Evolutionary conservation across 2,797 vertebrate species (phyloP).

Genomic region (Monodelphis domestica): DNA sequence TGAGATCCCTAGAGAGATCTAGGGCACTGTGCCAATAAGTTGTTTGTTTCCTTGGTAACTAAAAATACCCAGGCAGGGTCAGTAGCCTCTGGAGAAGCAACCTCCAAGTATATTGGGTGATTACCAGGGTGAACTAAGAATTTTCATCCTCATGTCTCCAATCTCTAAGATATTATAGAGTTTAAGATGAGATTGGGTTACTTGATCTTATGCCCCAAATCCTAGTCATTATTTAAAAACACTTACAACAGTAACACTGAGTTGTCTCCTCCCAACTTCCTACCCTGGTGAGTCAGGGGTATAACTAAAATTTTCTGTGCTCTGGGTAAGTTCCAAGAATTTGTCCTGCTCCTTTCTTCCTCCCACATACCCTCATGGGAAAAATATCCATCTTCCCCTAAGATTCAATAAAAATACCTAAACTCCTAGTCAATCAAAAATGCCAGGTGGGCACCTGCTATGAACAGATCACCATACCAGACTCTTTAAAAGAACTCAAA

Average conservation of each 20-base stretch:
- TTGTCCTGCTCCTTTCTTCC: not conserved
- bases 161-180: not conserved
- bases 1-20: not conserved
- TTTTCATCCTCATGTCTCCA: too few species aligned
- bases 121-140: rapidly evolving
- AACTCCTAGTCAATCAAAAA: not conserved
- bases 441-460: rapidly evolving
- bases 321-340: not conserved
- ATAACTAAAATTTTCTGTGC: not conserved
- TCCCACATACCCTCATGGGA: not conserved
- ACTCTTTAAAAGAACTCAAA: not conserved
- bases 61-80: not conserved
- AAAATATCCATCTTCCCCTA: not conserved
- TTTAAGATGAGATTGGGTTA: not conserved
- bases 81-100: not conserved
- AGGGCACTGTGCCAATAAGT: not conserved
- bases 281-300: not conserved
- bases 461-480: not conserved
- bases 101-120: too few species aligned
- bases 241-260: not conserved
- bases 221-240: not conserved
- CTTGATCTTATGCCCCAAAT: not conserved
- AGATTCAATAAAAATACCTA: not conserved
- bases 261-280: not conserved
- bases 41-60: not conserved